Conservation (phyloP, 37 sponge, comb jelly and placozoan species). For the Dysidea cf. avara region DNA sequence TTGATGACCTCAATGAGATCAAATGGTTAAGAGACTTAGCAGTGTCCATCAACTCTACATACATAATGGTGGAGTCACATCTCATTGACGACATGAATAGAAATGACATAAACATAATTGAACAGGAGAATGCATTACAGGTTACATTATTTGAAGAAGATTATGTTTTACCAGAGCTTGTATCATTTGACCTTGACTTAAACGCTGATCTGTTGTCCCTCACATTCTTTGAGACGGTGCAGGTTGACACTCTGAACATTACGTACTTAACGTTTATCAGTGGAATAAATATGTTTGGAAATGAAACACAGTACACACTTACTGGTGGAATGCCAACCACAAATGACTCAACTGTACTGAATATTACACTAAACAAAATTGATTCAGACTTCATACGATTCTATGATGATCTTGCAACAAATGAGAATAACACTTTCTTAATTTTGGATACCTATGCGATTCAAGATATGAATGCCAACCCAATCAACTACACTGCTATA, state of each 20-base stretch:
- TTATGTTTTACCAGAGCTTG: conserved; percentile 43
- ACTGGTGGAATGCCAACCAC: conserved; percentile 73
- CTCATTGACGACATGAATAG: conserved; percentile 75
- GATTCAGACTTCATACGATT: conserved; percentile 87
- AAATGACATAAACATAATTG: conserved; percentile 39
- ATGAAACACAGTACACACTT: conserved; percentile 45
- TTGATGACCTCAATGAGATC: conserved; percentile 73
- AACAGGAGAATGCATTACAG: conserved; percentile 5
- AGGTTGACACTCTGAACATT: conserved; percentile 46
- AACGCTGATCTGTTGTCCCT: conserved; percentile 62
- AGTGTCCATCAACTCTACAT: conserved; percentile 45
- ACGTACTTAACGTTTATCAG: conserved; percentile 52
- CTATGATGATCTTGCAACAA: conserved; percentile 54
- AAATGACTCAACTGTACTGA: conserved; percentile 56
- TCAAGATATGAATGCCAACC: conserved; percentile 70
- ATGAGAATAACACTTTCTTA: conserved; percentile 44
- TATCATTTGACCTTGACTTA: conserved; percentile 75
- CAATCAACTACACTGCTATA: conserved; percentile 18
- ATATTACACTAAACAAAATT: conserved; percentile 74
- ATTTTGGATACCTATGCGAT: conserved; percentile 41
- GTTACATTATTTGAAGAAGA: conserved; percentile 56
- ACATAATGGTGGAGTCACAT: conserved; percentile 3
- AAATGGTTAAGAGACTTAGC: conserved; percentile 60
- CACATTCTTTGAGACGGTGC: conserved; percentile 87
- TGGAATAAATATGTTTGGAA: conserved; percentile 2